Conservation (phyloP, 2,888 invertebrate genomes). For the Chirona hameri region DNA sequence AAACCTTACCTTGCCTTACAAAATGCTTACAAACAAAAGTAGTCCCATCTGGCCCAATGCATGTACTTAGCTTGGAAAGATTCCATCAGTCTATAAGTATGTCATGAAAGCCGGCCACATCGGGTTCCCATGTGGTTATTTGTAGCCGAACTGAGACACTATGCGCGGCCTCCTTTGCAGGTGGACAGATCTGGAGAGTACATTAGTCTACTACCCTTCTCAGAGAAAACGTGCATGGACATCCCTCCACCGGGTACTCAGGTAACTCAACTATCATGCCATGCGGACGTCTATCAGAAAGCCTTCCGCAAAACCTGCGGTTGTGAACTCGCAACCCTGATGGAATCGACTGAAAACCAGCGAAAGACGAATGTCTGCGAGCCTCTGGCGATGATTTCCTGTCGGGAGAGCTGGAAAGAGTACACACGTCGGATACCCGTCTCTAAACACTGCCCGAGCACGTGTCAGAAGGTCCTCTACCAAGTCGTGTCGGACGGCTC, state of each 20-base stretch:
- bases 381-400: neutral
- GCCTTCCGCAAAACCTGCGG: neutral
- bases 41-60: no score
- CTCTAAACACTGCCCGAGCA: neutral
- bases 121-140: neutral
- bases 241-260: neutral
- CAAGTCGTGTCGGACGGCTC: neutral
- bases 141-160: neutral
- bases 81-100: no score
- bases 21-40: no score
- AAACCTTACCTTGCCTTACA: neutral
- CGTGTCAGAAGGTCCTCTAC: neutral
- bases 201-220: neutral
- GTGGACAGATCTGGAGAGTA: neutral
- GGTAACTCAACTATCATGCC: neutral
- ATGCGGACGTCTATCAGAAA: no score
- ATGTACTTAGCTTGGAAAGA: neutral
- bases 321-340: neutral
- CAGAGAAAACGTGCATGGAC: neutral
- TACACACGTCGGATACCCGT: neutral
- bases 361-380: neutral
- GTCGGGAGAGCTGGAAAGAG: neutral
- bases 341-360: neutral
- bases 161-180: neutral
- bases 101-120: neutral